Conservation (phyloP, 2,113 vertebrate species). For the Macrotis lagotis region DNA sequence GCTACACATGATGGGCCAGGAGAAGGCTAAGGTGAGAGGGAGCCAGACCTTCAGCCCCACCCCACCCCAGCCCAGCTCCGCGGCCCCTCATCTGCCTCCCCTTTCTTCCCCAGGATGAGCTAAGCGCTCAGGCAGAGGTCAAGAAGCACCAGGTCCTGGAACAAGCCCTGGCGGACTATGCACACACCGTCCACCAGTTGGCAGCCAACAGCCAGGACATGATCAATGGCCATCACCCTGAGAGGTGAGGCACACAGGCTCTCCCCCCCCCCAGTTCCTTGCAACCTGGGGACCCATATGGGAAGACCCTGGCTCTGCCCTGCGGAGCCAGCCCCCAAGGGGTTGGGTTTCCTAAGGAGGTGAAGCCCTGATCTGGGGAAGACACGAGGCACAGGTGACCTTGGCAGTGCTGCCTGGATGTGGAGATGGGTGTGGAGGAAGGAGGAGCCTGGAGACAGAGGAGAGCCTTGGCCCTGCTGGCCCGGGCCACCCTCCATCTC, state of each 20-base stretch:
- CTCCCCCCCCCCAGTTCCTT: background rate
- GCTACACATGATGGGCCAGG: conserved; percentile 96
- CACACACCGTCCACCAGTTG: conserved; percentile 92
- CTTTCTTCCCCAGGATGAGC: conserved; percentile 88
- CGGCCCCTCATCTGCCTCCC: background rate
- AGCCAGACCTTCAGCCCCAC: accelerated
- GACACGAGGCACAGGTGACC: background rate
- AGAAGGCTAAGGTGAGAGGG: conserved; percentile 92
- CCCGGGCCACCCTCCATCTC: background rate
- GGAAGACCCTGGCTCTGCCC: too few relatives aligned
- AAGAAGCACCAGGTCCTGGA: conserved; percentile 93
- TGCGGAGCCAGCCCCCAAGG: background rate
- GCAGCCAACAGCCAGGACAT: conserved; percentile 91
- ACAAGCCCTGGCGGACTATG: conserved; percentile 93
- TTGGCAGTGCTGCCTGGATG: background rate
- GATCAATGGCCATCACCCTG: conserved; percentile 91
- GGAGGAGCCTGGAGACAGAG: background rate
- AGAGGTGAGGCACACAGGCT: conserved; percentile 84
- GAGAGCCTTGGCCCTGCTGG: too few relatives aligned
- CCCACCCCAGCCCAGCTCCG: background rate
- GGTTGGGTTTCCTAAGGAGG: too few relatives aligned
- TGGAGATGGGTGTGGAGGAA: background rate
- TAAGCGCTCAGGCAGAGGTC: conserved; percentile 92
- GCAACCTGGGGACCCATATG: too few relatives aligned
- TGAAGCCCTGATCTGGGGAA: background rate